phyloP scores from a whole-genome alignment of 2,113 vertebrate species.

The Brachyhypopomus gauderio region DNA sequence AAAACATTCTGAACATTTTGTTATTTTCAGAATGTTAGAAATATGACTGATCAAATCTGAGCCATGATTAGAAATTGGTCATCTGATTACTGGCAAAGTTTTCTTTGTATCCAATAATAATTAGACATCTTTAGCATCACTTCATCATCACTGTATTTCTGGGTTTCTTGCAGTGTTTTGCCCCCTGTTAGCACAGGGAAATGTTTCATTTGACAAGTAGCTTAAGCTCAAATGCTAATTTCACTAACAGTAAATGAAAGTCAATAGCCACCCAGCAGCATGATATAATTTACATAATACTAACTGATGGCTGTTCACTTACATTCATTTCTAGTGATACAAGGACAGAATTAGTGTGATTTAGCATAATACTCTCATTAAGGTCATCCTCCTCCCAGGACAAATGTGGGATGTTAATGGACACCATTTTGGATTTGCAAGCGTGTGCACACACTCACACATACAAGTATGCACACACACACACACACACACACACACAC shows the following conservation, averaged over 20 bases:
- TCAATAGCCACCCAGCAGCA: background rate
- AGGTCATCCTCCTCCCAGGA: constrained; percentile 20
- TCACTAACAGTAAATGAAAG: background rate
- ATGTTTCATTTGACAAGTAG: too few species aligned
- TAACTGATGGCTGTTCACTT: too few species aligned
- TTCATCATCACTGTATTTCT: background rate
- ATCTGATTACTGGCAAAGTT: too few species aligned
- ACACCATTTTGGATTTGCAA: constrained; percentile 32
- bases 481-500: constrained; percentile 32
- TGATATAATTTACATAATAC: background rate
- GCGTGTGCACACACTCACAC: background rate
- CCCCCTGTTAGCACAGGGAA: background rate
- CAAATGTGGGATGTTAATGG: constrained; percentile 21
- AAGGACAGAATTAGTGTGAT: background rate
- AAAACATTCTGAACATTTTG: too few species aligned
- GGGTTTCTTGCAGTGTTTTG: background rate
- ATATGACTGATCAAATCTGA: too few species aligned
- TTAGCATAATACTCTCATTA: constrained; percentile 5
- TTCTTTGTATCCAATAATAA: background rate
- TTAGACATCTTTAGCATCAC: background rate
- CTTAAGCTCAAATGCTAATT: too few species aligned
- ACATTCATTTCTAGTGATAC: too few species aligned
- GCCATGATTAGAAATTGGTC: too few species aligned
- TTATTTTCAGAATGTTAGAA: too few species aligned
- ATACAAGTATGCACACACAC: constrained; percentile 18